These are phyloP conservation scores for Branchellion lobata DNA, from an alignment of 2,888 invertebrate genomes.

Conservation along the genomic window DNA sequence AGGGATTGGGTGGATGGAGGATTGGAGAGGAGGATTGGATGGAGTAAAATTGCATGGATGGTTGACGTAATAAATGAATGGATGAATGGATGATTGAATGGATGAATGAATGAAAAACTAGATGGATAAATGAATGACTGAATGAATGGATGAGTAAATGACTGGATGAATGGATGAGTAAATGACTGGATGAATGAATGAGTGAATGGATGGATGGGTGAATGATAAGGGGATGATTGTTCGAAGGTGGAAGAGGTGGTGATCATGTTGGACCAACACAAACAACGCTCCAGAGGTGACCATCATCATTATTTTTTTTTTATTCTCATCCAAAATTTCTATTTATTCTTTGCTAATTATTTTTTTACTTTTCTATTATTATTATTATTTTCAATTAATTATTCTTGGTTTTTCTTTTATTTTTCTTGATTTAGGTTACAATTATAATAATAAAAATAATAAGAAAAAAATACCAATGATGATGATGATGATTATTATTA, in stretches of 20 bases:
- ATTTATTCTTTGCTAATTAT: too few species aligned
- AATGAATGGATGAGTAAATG: constrained; percentile 11
- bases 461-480: too few species aligned
- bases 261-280: constrained; percentile 75
- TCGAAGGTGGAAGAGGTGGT: background rate
- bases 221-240: background rate
- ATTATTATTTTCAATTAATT: too few species aligned
- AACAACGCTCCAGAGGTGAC: constrained; percentile 85
- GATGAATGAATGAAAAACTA: too few species aligned
- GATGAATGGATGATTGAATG: constrained; percentile 2
- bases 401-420: too few species aligned
- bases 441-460: background rate
- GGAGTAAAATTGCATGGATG: too few species aligned
- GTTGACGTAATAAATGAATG: background rate
- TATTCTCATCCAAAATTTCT: too few species aligned
- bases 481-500: too few species aligned
- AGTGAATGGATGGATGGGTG: background rate
- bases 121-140: background rate
- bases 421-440: too few species aligned
- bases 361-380: too few species aligned
- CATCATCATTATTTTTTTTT: too few species aligned
- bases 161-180: background rate
- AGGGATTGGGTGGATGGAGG: background rate
- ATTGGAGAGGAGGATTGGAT: too few species aligned
- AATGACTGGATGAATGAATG: background rate